phyloP scores from a whole-genome alignment of 2,113 vertebrate species.

The Candoia aspera region DNA sequence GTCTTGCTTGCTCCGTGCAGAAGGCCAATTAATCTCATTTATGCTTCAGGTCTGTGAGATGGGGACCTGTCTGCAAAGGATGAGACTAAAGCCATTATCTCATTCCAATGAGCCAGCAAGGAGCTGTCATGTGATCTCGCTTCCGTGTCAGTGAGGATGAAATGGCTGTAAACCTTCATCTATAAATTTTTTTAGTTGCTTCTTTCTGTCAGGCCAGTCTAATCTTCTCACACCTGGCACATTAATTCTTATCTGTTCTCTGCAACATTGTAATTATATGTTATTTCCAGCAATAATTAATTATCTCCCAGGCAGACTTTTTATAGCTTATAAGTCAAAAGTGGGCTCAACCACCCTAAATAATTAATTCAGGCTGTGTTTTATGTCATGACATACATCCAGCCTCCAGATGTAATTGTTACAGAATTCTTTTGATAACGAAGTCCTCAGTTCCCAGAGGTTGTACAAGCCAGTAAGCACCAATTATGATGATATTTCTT shows the following conservation, averaged over 20 bases:
- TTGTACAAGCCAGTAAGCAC: conserved; percentile 52
- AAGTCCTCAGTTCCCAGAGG: conserved; percentile 51
- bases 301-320: conserved; percentile 68
- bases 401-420: conserved; percentile 50
- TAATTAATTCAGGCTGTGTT: conserved; percentile 70
- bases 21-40: conserved; percentile 56
- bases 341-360: conserved; percentile 69
- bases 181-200: conserved; percentile 70
- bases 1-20: conserved; percentile 23
- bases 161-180: conserved; percentile 67
- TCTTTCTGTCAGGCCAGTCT: conserved; percentile 72
- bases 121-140: conserved; percentile 55
- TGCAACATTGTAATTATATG: conserved; percentile 76
- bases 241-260: conserved; percentile 76
- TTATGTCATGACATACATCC: conserved; percentile 69
- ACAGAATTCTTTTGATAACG: conserved; percentile 59
- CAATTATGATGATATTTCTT: conserved; percentile 51
- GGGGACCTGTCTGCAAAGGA: conserved; percentile 57
- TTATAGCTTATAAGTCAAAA: conserved; percentile 73
- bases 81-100: conserved; percentile 62
- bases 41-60: conserved; percentile 60
- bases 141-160: conserved; percentile 57
- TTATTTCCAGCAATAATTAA: conserved; percentile 76
- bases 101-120: conserved; percentile 63
- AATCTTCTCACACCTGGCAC: conserved; percentile 76